A percentile compares a stretch with the other conserved stretches of the same genome.
phyloP scores from a whole-genome alignment of 2,888 invertebrate genomes.

The Silvanus unidentatus region DNA sequence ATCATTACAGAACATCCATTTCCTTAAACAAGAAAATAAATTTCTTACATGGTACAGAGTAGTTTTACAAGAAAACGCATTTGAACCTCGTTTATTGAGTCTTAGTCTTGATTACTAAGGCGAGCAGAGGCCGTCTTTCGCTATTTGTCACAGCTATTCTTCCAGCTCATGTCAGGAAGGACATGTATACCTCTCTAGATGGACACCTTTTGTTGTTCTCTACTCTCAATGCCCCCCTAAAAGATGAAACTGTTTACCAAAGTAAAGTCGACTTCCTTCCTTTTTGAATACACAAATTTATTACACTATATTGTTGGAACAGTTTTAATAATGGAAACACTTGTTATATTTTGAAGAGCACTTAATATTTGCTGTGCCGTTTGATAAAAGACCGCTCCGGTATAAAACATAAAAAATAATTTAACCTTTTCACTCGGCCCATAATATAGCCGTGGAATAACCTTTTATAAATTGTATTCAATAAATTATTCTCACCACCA shows the following conservation, averaged over 20 bases:
- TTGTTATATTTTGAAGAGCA: no score
- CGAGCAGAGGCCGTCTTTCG: neutral
- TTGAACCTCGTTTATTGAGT: neutral
- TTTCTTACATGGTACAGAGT: neutral
- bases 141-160: neutral
- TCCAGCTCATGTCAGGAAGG: no score
- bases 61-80: neutral
- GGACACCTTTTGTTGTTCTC: neutral
- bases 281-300: no score
- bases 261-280: neutral
- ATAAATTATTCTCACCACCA: no score
- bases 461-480: no score
- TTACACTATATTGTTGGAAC: no score
- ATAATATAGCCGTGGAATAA: no score
- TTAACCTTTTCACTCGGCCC: no score
- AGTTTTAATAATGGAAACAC: no score
- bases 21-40: neutral
- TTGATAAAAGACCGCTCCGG: no score
- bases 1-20: constrained; percentile 1
- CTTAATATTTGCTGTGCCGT: no score
- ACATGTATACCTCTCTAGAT: neutral
- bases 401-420: no score
- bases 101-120: neutral
- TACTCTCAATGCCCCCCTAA: neutral
- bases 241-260: neutral